Evolutionary conservation across 2,797 vertebrate genomes (phyloP).

Genomic region (Prunella strophiata): DNA sequence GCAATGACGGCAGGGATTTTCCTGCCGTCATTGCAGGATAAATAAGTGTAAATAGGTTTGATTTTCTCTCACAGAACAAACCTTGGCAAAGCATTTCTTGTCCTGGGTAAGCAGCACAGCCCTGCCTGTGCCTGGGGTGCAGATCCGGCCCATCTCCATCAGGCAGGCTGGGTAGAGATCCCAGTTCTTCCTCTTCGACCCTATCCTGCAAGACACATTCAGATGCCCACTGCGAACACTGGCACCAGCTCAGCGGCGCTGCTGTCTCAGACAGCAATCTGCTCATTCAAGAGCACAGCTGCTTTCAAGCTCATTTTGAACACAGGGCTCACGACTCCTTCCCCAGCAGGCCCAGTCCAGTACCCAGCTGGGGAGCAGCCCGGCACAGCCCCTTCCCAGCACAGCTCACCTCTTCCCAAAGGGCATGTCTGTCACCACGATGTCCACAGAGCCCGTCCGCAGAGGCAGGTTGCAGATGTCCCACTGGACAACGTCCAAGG

Average conservation of each 20-base stretch:
- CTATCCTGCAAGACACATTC: conserved; percentile 82
- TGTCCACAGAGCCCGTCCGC: conserved; percentile 88
- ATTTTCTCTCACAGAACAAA: conserved; percentile 46
- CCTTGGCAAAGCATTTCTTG: conserved; percentile 96
- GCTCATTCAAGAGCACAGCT: background rate
- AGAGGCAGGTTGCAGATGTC: conserved; percentile 89
- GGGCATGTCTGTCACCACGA: conserved; percentile 95
- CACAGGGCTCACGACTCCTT: accelerated
- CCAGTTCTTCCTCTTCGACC: conserved; percentile 96
- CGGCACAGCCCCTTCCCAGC: background rate
- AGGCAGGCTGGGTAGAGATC: conserved; percentile 95
- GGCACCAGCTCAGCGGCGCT: background rate
- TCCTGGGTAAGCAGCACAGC: conserved; percentile 95
- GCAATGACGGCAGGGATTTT: background rate
- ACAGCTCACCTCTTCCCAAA: conserved; percentile 92
- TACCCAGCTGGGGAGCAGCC: background rate
- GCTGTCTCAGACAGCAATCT: background rate
- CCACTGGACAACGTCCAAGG: conserved; percentile 91
- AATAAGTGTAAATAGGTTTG: background rate
- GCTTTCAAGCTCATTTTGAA: background rate
- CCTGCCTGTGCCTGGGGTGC: conserved; percentile 87
- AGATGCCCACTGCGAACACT: background rate
- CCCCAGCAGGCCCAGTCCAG: background rate
- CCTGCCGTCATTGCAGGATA: no score
- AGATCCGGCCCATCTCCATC: conserved; percentile 93